Conservation (phyloP, 2,113 vertebrate species). For the Ancistrus triradiatus region DNA sequence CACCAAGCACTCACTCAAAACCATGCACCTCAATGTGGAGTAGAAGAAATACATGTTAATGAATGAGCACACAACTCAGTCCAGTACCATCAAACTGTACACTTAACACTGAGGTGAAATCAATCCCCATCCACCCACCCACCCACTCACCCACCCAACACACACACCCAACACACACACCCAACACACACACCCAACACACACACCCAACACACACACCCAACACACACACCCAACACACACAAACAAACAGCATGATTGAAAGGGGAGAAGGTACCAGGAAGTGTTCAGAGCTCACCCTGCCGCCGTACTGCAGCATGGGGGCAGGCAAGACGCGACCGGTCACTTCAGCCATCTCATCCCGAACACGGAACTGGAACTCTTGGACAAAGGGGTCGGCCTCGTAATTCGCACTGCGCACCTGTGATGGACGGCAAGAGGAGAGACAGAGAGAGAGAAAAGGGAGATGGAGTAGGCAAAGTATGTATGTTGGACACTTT, state of each 20-base stretch:
- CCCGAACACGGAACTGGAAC: slow-evolving; percentile 92
- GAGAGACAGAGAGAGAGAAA: background rate
- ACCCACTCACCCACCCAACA: no score
- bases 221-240: slow-evolving; percentile 24
- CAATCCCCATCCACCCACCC: no score
- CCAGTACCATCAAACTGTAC: slow-evolving; percentile 15
- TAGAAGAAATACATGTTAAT: no score
- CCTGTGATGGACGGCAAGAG: slow-evolving; percentile 57
- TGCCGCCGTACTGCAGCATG: slow-evolving; percentile 93
- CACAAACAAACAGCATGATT: slow-evolving; percentile 35
- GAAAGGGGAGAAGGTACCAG: slow-evolving; percentile 65
- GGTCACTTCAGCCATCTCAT: slow-evolving; percentile 94
- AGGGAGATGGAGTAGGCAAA: no score
- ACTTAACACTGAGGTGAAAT: no score
- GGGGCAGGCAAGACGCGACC: slow-evolving; percentile 95
- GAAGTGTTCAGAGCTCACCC: slow-evolving; percentile 78
- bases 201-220: slow-evolving; percentile 21
- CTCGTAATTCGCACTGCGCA: slow-evolving; percentile 92
- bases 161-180: background rate
- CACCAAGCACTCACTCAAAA: no score
- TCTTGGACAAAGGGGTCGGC: slow-evolving; percentile 92
- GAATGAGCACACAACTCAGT: background rate
- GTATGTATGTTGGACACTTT: no score
- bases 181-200: background rate
- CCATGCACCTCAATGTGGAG: no score